Evolutionary conservation across 2,888 invertebrate genomes (phyloP).

Genomic region (Cantharis lateralis): DNA sequence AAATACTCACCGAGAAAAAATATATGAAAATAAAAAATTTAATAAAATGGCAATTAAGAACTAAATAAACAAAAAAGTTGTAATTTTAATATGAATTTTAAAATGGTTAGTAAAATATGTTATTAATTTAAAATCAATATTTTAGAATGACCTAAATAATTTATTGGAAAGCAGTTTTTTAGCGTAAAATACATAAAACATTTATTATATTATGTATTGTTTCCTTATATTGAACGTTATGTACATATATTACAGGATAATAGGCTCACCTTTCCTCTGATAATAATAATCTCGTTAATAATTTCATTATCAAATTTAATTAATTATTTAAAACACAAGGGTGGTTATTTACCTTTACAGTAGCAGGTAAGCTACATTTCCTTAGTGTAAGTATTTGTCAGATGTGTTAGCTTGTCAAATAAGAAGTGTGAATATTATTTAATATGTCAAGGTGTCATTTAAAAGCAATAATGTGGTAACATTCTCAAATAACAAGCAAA

Average conservation of each 20-base stretch:
- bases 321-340: not conserved
- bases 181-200: not conserved
- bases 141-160: not conserved
- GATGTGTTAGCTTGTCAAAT: not conserved
- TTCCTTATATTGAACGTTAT: too few relatives aligned
- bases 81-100: not conserved
- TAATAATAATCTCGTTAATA: not conserved
- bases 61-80: not conserved
- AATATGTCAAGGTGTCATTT: not conserved
- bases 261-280: not conserved
- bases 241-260: not conserved
- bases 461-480: not conserved
- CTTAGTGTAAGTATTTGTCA: not conserved
- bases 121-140: not conserved
- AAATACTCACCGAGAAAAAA: too few relatives aligned
- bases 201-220: too few relatives aligned
- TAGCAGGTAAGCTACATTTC: not conserved
- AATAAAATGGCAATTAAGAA: not conserved
- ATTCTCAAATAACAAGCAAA: not conserved
- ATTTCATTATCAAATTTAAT: not conserved
- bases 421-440: not conserved
- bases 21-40: too few relatives aligned
- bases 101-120: not conserved
- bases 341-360: not conserved
- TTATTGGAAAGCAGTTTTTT: not conserved